These are phyloP conservation scores for Bombylius major DNA, from an alignment of 2,888 invertebrate species.

Conservation along the genomic window DNA sequence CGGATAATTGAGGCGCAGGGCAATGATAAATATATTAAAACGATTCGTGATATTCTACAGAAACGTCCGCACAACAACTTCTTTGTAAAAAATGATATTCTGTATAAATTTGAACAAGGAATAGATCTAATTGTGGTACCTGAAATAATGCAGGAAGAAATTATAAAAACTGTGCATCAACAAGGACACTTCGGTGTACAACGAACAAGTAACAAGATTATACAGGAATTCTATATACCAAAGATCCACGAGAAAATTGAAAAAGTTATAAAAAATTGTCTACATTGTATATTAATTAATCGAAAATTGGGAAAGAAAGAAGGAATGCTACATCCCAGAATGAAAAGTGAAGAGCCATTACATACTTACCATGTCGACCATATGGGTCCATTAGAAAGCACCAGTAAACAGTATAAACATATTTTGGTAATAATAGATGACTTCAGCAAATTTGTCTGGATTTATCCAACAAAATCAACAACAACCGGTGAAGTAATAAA, in stretches of 20 bases:
- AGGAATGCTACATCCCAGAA: background rate
- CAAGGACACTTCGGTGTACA: background rate
- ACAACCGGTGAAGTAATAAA: too few species aligned
- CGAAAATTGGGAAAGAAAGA: background rate
- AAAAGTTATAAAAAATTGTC: background rate
- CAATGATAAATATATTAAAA: background rate
- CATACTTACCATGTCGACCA: too few species aligned
- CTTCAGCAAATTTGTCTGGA: too few species aligned
- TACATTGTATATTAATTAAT: background rate
- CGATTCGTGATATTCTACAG: background rate
- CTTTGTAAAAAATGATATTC: background rate
- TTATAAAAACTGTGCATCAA: background rate
- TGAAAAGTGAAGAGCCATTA: background rate
- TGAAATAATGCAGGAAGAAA: background rate
- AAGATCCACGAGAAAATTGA: background rate
- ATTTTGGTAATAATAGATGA: too few species aligned
- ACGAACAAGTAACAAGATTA: too few species aligned
- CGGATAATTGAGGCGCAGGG: background rate
- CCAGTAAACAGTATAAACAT: too few species aligned
- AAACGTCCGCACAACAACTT: background rate
- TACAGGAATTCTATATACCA: constrained; percentile 18
- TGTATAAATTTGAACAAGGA: background rate
- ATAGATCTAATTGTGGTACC: background rate
- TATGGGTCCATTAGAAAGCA: too few species aligned
- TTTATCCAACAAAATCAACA: too few species aligned